Base-by-base conservation (phyloP, 2,888 invertebrate genomes). In the Danaus chrysippus region DNA sequence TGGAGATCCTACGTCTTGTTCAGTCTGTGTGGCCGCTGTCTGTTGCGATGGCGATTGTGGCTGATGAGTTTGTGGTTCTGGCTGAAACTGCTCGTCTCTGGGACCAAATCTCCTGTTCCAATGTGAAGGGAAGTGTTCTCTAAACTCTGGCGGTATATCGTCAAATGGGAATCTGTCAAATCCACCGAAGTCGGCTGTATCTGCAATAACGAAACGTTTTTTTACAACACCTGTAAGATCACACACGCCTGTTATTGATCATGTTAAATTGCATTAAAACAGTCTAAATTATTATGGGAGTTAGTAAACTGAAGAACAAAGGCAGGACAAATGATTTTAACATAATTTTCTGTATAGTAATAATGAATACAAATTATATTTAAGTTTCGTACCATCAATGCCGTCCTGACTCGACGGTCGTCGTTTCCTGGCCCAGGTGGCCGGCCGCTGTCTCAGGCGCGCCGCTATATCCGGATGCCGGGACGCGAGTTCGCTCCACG, bases 391-490 rank as follows among this genome's bases (percentile, higher is more conserved):
- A 90, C 90, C 90, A 76, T 90, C 88, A 54, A 82, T 79, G 69
- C 84, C 79, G 84, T 87, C 85, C 81, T 89, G 85, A 76, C 86
- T 87, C 75, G 87, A 86, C 59, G 88, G 87, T 55, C 87, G 79
- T 42, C 89, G 81, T 78, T 90, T 91, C 73, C 88, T 78, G 63
- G 87, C 87, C 91, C 91, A 85, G 76, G 86, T 84, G 82, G 87
- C 86, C 70, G 92, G 86, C 57, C 90, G 89, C 74, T 87, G 87
- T 74, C 93, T 86, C 71, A 95, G 87, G 61, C 94, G 93, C 76
- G 94, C 94, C 66, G 95, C 95, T 75, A 95, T 93, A 79, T 95
- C 94, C 44, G 95, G 95, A 81, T 95, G 94, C 11, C 95, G 92
- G 69, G 93, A 89, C 54, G 94, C 95, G 70, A 95, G 89, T 77